Evolutionary conservation across 92 coral and sea anemone species (phyloP), one percentile per base, ranked within the genome.

Genomic region (Zoanthus sociatus): DNA sequence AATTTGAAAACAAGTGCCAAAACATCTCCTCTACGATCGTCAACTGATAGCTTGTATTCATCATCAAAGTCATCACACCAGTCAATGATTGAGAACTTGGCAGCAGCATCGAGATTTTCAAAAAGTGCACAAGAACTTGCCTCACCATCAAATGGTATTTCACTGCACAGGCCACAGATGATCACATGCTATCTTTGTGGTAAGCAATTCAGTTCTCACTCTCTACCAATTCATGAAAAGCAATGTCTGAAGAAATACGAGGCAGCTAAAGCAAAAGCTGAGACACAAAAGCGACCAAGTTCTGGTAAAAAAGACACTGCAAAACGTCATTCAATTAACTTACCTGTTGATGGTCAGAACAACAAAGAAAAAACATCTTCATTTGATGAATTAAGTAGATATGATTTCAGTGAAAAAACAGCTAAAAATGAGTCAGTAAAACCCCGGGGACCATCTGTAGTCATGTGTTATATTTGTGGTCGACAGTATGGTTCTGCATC

Each of bases 131-230:
- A 81, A 66, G 75, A 81, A 20, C 85, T 81, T 66, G 58, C 75
- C 8, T 64, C 85, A 18, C 66, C 92, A 26, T 76, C 89, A 45
- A 83, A 77, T 84, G 55, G 88, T 74, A 44, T 81, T 56, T 70
- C 90, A 78, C 67, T 90, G 33, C 87, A 56, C 66, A 84, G 90
- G 64, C 92, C 95, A 10, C 88, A 88, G 50, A 89, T 97, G 93
- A 93, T 93, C 77, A 92, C 96, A 16, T 97, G 99, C 42, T 97
- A 97, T 77, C 94, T 97, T 17, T 97, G 99, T 73, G 99, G 99
- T 16, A 92, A 91, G 78, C 95, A 97, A 82, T 93, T 97, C 70
- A 95, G 93, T 16, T 81, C 88, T 17, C 98, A 97, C 82, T 97
- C 99, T 10, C 84, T 97, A 33, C 91, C 88, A 63, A 92, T 97